phyloP scores from a whole-genome alignment of 2,888 invertebrate genomes.

The Lasioglossum calceatum region DNA sequence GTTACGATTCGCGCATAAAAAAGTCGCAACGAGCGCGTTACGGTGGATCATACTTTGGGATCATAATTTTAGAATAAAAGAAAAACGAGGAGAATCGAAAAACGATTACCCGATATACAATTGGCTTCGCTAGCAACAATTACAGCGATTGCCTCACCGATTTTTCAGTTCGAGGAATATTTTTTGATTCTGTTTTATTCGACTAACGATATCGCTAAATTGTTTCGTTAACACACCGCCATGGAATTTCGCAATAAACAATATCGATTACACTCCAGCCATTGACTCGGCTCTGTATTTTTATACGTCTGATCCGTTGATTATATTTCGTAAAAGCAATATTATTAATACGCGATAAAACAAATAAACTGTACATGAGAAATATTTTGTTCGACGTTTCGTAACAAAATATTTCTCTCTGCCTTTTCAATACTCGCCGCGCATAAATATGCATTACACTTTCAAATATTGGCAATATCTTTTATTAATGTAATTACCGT shows the following conservation, averaged over 20 bases:
- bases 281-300: not conserved
- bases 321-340: not conserved
- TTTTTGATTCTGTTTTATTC: not conserved
- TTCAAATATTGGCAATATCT: not conserved
- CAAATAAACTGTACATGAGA: not conserved
- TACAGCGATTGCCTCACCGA: not conserved
- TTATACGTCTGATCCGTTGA: not conserved
- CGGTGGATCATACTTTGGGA: not conserved
- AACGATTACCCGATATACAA: not conserved
- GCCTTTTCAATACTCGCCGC: not conserved
- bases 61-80: not conserved
- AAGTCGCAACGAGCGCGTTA: constrained; percentile 52
- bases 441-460: not conserved
- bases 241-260: not conserved
- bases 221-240: not conserved
- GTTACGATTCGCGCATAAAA: constrained; percentile 54
- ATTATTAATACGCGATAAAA: not conserved
- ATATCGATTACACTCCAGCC: not conserved
- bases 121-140: not conserved
- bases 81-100: not conserved
- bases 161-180: not conserved
- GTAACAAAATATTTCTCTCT: not conserved
- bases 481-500: not conserved
- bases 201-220: not conserved
- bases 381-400: not conserved